Conservation (phyloP, 2,888 invertebrate species). For the Ectemnius continuus region DNA sequence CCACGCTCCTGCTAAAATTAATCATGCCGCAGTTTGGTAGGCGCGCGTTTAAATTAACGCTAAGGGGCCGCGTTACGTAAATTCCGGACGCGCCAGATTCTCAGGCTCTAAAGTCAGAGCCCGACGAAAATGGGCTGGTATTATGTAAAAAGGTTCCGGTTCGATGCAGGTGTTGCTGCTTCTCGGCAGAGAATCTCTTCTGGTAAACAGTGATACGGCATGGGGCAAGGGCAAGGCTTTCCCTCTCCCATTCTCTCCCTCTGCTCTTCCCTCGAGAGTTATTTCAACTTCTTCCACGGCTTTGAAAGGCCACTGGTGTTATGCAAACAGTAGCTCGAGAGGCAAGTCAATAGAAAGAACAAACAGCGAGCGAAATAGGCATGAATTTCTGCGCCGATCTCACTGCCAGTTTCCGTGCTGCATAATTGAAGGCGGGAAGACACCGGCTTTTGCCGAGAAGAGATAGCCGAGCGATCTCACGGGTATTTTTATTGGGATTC, state of each 20-base stretch:
- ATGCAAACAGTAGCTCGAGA: background rate
- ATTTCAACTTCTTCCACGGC: background rate
- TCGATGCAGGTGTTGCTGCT: no score
- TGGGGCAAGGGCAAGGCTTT: no score
- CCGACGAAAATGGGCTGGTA: background rate
- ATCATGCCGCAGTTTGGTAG: background rate
- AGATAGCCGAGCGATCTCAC: background rate
- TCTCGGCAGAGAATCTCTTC: no score
- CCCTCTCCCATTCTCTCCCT: no score
- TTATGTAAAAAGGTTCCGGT: no score
- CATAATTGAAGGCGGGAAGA: no score
- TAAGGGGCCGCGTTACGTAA: conserved; percentile 37
- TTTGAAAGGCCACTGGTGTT: background rate
- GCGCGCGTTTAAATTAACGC: conserved; percentile 27
- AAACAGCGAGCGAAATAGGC: background rate
- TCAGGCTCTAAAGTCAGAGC: background rate
- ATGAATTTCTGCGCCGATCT: background rate
- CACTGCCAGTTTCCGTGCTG: background rate
- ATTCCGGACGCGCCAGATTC: conserved; percentile 37
- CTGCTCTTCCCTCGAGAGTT: background rate
- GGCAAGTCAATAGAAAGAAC: background rate
- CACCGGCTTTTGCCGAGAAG: no score
- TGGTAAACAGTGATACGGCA: no score
- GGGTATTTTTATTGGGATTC: background rate
- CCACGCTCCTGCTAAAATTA: background rate